Evolutionary conservation across 2,888 invertebrate species (phyloP).

Genomic region (Eristalinus sepulchralis): DNA sequence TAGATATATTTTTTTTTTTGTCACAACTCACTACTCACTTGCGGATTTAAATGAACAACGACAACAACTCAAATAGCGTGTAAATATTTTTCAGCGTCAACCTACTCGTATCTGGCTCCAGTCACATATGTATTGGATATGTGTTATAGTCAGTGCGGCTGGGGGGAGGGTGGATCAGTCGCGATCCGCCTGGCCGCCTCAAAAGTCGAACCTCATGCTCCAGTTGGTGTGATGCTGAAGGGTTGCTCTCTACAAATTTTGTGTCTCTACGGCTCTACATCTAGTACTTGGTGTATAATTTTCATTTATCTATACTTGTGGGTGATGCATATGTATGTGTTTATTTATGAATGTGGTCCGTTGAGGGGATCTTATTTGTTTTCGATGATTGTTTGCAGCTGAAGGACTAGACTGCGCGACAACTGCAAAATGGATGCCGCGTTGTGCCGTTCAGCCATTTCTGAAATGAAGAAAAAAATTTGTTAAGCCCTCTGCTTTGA

Average conservation of each 20-base stretch:
- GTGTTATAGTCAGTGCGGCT: slow-evolving; percentile 54
- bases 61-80: slow-evolving; percentile 8
- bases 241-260: slow-evolving; percentile 32
- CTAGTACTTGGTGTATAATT: slow-evolving; percentile 45
- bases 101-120: slow-evolving; percentile 58
- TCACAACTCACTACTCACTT: slow-evolving; percentile 22
- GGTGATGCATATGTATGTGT: slow-evolving; percentile 12
- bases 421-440: slow-evolving; percentile 90
- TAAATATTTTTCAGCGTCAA: background rate
- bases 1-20: background rate
- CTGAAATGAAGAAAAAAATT: slow-evolving; percentile 81
- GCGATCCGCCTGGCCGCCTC: slow-evolving; percentile 19
- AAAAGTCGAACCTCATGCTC: background rate
- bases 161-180: slow-evolving; percentile 19
- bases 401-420: slow-evolving; percentile 92
- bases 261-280: slow-evolving; percentile 51
- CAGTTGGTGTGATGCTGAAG: slow-evolving; percentile 28
- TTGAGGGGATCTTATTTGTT: slow-evolving; percentile 86
- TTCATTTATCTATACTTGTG: slow-evolving; percentile 28
- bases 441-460: slow-evolving; percentile 98
- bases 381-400: slow-evolving; percentile 95
- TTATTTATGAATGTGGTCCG: slow-evolving; percentile 17
- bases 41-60: slow-evolving; percentile 30
- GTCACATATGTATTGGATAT: slow-evolving; percentile 70
- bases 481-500: background rate